Evolutionary conservation across 2,113 vertebrate species (phyloP).

Genomic region (Agapornis roseicollis): DNA sequence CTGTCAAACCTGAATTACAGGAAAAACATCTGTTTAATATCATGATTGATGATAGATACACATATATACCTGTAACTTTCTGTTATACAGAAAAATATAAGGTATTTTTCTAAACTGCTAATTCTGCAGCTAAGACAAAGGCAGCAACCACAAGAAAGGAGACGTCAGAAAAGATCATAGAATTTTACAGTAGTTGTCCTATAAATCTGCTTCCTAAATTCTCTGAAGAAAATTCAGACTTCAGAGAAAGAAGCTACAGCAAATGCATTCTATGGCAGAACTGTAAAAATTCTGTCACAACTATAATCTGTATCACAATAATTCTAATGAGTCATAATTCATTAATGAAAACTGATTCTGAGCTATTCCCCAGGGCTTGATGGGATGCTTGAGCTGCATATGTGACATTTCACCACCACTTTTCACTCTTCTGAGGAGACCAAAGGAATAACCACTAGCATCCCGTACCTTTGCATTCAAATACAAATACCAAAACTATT

Average conservation of each 20-base stretch:
- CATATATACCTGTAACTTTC: not conserved
- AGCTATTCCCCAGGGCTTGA: not conserved
- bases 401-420: not conserved
- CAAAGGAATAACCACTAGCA: not conserved
- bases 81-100: not conserved
- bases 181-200: not conserved
- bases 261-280: not conserved
- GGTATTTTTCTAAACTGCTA: not conserved
- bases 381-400: not conserved
- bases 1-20: not conserved
- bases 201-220: not conserved
- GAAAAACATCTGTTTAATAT: not conserved
- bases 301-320: not conserved
- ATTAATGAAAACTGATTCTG: not conserved
- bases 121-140: not conserved
- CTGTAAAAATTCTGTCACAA: not conserved
- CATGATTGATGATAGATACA: not conserved
- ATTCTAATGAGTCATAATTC: not conserved
- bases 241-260: not conserved
- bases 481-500: not conserved
- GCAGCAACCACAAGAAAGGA: not conserved
- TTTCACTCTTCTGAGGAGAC: not conserved
- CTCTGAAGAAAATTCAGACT: not conserved
- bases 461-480: not conserved
- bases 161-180: not conserved